Evolutionary conservation across 2,888 invertebrate species (phyloP), one percentile per base, ranked within the genome.

Genomic region (Cryptus armator): DNA sequence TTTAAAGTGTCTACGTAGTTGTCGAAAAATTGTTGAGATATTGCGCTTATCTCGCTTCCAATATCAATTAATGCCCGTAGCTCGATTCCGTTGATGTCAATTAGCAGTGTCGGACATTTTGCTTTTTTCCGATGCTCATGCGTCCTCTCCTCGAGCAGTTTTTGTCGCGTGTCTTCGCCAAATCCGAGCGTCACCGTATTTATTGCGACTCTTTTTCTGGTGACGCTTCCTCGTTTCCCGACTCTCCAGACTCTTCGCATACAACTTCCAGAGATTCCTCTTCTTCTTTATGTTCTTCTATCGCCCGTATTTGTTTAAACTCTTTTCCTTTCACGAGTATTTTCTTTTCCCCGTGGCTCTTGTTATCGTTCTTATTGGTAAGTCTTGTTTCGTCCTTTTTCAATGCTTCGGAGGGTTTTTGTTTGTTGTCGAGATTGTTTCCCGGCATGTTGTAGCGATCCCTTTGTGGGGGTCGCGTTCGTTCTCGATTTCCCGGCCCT

Each of bases 211-310:
- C 37, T 3, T 9, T 43, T 53, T 4, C 24, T 53, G 79, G 71
- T 71, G 79, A 72, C 66, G 79, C 12, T 4, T 0, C 14, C 29
- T 53, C 53, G 79, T 79, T 79, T 79, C 44, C 79, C 79, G 16
- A 14, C 0, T 44, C 37, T 5, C 53, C 53, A 6, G 14, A 5
- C 0, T 32, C 37, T 5, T 10, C 59, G 5, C 6, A 12, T 14
- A 4, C 37, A 37, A 48, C 0, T n/a, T 68, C 68, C 29, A 48
- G 48, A 5, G 9, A 3, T 14, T 37, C 14, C 12, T 16, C 14
- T 10, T 16, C 44, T 2, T 44, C 46, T 29, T 1, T 51, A 3
- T 48, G 12, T 2, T 12, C 7, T 48, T 48, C 48, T 2, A 48
- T 46, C 7, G n/a, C n/a, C 0, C 68, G 48, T 3, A 68, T n/a